Evolutionary conservation across 2,888 invertebrate species (phyloP), one percentile per base, ranked within the genome.

Genomic region (Lucinisca nassula): DNA sequence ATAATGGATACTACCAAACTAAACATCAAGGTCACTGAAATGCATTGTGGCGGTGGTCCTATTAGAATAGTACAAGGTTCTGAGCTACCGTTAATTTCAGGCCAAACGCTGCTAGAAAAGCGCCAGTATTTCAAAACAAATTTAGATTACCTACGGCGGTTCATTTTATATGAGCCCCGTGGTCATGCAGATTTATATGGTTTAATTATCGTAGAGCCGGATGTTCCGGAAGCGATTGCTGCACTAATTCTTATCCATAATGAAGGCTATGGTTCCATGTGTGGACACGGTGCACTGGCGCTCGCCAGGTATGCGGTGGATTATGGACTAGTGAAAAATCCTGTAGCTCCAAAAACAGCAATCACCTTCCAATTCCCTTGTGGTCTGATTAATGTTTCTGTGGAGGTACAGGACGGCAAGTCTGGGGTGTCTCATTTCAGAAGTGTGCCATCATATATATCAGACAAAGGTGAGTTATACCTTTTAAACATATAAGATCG

Each of bases 111-210:
- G 8, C 88, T 96, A 70, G 95, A 96, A 14, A 96, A 96, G 79
- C 85, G 94, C 1, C 78, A 88, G 0, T 95, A 92, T 87, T 87
- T 93, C 0, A 87, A 84, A 51, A 88, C 85, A 38, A 78, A 94
- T 24, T 73, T 94, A 24, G 96, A 96, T 85, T 79, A 92, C 8
- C 92, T 91, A 38, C 88, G 96, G 17, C 93, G 92, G 82, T 91
- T 95, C 51, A 73, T 96, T 8, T 95, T 96, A 92, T 90, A 90
- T 61, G 96, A 96, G 84, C 96, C 96, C 0, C 93, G 96, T 6
- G 96, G 96, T 12, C 96, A 96, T 79, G 90, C 84, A 51, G 96
- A 96, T 87, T 96, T 96, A 96, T 96, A 95, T 87, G 96, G 95
- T 6, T 96, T 93, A 0, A 75, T 96, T 40, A 77, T 96, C 37